These are phyloP conservation scores for Drosophila nannoptera DNA, from an alignment of 1,140 invertebrate species.

Conservation along the genomic window DNA sequence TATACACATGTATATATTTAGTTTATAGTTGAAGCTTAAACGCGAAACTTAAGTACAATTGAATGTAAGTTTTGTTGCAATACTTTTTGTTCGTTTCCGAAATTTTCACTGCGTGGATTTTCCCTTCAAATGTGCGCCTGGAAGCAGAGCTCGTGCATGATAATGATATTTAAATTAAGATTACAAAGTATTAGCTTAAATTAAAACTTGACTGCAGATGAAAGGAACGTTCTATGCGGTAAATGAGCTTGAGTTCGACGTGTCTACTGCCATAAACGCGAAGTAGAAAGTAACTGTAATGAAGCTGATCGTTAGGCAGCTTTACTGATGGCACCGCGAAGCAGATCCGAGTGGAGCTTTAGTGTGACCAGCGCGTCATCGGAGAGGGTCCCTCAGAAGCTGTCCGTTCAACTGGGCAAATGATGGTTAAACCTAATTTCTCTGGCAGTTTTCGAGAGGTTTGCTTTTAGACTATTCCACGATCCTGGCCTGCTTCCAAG, in stretches of 20 bases:
- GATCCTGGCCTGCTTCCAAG: constrained; percentile 8
- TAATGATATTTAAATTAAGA: constrained; percentile 1
- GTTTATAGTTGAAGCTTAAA: constrained; percentile 54
- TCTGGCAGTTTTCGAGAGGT: background rate
- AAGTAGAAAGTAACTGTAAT: too few species aligned
- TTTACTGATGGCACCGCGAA: too few species aligned
- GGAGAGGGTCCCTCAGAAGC: too few species aligned
- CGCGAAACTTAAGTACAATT: constrained; percentile 64
- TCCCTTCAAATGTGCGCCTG: background rate
- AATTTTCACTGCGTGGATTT: constrained; percentile 7
- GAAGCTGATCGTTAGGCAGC: too few species aligned
- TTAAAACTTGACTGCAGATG: background rate
- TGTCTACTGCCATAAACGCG: too few species aligned
- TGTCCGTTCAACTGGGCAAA: too few species aligned
- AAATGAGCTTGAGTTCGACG: background rate
- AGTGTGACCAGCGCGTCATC: too few species aligned
- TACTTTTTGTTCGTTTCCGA: constrained; percentile 47
- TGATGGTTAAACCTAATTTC: background rate
- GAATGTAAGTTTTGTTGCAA: constrained; percentile 65
- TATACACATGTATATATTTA: background rate
- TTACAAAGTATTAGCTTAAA: background rate
- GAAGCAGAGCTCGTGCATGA: background rate
- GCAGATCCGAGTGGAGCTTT: too few species aligned
- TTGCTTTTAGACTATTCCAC: background rate
- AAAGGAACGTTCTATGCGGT: background rate